These are phyloP conservation scores for Eunapius fragilis DNA, from an alignment of 37 sponge, comb jelly and placozoan genomes.

Conservation along the genomic window DNA sequence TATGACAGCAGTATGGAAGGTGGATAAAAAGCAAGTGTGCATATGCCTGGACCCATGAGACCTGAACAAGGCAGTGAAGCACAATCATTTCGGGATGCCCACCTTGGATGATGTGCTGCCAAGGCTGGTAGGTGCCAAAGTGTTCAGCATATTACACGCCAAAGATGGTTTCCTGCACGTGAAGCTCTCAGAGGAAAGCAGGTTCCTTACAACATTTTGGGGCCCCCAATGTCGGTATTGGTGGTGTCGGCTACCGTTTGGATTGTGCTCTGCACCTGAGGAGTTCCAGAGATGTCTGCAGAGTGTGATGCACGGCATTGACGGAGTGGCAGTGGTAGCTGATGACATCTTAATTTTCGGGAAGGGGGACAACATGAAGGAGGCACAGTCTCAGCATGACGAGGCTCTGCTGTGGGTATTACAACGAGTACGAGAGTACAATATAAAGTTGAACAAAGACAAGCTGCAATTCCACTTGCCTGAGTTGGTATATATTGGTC, in stretches of 20 bases:
- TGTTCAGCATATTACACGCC: constrained; percentile 25
- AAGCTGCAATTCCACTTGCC: neutral
- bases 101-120: constrained; percentile 35
- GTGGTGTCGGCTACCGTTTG: constrained; percentile 27
- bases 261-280: constrained; percentile 29
- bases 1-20: constrained; percentile 29
- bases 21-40: constrained; percentile 30
- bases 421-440: constrained; percentile 6
- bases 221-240: constrained; percentile 23
- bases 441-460: constrained; percentile 9
- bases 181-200: constrained; percentile 1
- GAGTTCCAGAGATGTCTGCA: constrained; percentile 27
- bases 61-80: constrained; percentile 49
- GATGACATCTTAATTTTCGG: constrained; percentile 49
- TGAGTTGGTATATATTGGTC: constrained; percentile 6
- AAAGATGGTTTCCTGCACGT: constrained; percentile 24
- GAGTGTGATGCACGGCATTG: constrained; percentile 1
- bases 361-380: neutral
- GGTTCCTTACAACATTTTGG: constrained; percentile 33
- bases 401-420: neutral
- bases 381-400: constrained; percentile 11
- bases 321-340: constrained; percentile 28
- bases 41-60: constrained; percentile 42
- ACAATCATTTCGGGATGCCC: constrained; percentile 21
- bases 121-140: constrained; percentile 3